These are phyloP conservation scores for Phenganax subtilis DNA, from an alignment of 92 coral and sea anemone genomes.

Conservation along the genomic window DNA sequence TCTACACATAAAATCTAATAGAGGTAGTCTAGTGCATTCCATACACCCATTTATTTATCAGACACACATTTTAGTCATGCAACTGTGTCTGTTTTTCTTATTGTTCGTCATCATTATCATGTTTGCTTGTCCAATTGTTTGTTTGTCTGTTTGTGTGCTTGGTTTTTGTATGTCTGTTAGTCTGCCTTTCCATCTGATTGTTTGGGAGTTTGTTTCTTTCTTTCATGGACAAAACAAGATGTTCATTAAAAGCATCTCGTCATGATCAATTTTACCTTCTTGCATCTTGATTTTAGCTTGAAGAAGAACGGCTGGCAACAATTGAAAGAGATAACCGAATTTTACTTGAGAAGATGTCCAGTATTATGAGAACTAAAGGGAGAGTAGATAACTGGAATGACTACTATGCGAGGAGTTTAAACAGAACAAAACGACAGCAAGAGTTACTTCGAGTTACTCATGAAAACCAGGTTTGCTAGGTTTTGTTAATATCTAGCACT, in stretches of 20 bases:
- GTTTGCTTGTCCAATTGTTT: too few species aligned
- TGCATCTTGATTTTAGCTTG: constrained; percentile 52
- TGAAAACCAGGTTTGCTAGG: constrained; percentile 73
- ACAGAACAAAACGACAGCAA: constrained; percentile 89
- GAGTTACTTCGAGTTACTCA: constrained; percentile 90
- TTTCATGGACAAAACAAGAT: too few species aligned
- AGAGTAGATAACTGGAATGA: constrained; percentile 94
- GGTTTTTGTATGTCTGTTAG: too few species aligned
- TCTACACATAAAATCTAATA: too few species aligned
- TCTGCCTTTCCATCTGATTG: too few species aligned
- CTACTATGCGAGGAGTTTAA: constrained; percentile 79
- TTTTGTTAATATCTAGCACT: neutral
- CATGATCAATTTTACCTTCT: neutral
- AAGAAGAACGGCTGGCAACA: constrained; percentile 86
- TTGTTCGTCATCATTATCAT: too few species aligned
- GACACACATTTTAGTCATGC: too few species aligned
- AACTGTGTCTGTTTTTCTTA: too few species aligned
- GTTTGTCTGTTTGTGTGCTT: too few species aligned
- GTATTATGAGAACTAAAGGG: constrained; percentile 88
- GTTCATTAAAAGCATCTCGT: neutral
- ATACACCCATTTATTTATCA: too few species aligned
- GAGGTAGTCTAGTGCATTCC: too few species aligned
- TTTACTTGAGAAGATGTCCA: constrained; percentile 91
- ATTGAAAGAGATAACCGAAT: constrained; percentile 92
- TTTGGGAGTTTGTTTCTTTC: too few species aligned